Conservation (phyloP, 2,113 vertebrate species). For the Anoura caudifer region DNA sequence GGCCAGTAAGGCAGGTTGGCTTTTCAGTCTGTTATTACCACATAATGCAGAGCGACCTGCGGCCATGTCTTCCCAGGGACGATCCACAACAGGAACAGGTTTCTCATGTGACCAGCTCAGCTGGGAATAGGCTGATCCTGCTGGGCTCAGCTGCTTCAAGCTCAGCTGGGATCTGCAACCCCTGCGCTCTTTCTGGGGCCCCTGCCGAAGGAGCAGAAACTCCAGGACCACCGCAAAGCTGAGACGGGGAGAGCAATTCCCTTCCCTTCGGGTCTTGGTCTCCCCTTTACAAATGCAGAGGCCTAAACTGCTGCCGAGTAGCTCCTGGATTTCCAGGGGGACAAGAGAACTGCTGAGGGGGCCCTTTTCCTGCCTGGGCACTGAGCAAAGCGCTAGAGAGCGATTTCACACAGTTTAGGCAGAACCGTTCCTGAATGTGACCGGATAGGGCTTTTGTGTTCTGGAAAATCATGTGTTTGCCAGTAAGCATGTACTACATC, state of each 20-base stretch:
- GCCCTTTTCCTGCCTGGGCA: not conserved
- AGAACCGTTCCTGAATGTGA: not conserved
- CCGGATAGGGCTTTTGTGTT: no score
- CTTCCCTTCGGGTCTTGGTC: not conserved
- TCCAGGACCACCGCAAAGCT: not conserved
- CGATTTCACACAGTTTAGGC: not conserved
- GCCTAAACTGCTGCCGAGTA: not conserved
- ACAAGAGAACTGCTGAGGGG: not conserved
- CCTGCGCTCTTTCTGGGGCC: not conserved
- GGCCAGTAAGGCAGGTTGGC: no score
- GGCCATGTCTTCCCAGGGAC: no score
- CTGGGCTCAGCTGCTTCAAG: no score
- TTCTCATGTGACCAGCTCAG: not conserved
- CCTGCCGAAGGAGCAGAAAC: not conserved
- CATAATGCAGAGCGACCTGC: fast-evolving
- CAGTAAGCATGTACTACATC: not conserved
- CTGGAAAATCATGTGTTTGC: not conserved
- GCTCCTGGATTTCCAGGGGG: not conserved
- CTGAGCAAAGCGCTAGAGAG: not conserved
- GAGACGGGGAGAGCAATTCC: not conserved
- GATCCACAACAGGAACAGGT: fast-evolving
- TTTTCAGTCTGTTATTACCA: not conserved
- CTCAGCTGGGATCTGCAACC: not conserved
- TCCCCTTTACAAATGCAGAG: not conserved
- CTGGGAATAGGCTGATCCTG: not conserved